Conservation (phyloP, 2,888 invertebrate genomes). For the Rhagonycha fulva region DNA sequence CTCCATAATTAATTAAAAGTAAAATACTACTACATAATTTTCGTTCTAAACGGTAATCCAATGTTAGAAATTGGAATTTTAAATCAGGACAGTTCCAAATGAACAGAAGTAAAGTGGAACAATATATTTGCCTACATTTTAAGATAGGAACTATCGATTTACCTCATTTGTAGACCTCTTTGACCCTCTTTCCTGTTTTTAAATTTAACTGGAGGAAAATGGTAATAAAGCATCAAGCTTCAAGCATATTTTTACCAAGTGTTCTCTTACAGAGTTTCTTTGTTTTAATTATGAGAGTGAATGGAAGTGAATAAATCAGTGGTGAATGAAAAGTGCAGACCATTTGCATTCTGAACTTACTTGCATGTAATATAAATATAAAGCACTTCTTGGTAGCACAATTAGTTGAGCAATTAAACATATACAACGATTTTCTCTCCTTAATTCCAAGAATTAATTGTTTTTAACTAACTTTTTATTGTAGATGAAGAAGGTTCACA, state of each 20-base stretch:
- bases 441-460: not conserved
- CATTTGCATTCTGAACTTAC: not conserved
- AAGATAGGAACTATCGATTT: not conserved
- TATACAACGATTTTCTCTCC: not conserved
- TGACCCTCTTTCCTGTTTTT: not conserved
- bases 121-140: not conserved
- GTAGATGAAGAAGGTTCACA: not conserved
- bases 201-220: not conserved
- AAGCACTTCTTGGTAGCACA: not conserved
- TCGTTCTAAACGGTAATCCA: not conserved
- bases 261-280: not conserved
- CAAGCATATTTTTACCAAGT: too few species aligned
- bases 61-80: not conserved
- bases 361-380: not conserved
- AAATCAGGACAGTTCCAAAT: not conserved
- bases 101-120: not conserved
- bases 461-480: not conserved
- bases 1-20: not conserved
- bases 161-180: not conserved
- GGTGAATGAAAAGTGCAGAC: not conserved
- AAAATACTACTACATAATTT: not conserved
- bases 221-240: not conserved
- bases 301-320: not conserved
- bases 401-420: not conserved
- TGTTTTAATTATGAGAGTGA: not conserved